Evolutionary conservation across 1,140 invertebrate species (phyloP).

Genomic region (Drosophila ohnishii): DNA sequence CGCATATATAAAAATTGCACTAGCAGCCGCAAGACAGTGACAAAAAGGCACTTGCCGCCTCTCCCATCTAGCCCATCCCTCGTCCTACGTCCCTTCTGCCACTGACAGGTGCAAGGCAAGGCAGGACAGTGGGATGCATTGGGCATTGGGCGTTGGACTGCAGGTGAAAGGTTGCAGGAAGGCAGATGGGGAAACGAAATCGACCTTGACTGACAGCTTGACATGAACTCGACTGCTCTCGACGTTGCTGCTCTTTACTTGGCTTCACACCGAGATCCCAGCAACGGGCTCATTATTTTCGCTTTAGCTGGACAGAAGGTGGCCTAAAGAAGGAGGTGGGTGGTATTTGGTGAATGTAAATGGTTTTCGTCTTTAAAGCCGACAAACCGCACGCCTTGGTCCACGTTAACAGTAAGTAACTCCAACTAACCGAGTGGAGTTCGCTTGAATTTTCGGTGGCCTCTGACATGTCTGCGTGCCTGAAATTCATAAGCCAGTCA

Average conservation of each 20-base stretch:
- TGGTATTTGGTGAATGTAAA: conserved; percentile 25
- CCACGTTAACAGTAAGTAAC: conserved; percentile 36
- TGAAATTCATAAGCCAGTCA: conserved; percentile 45
- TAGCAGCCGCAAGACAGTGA: conserved; percentile 72
- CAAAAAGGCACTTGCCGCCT: conserved; percentile 74
- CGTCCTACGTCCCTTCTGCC: conserved; percentile 25
- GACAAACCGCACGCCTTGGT: conserved; percentile 45
- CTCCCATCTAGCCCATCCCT: not conserved
- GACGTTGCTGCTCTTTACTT: conserved; percentile 53
- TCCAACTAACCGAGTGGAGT: conserved; percentile 18
- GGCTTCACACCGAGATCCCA: conserved; percentile 48
- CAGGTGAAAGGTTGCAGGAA: conserved; percentile 16
- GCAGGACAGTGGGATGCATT: conserved; percentile 11
- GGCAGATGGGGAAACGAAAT: conserved; percentile 62
- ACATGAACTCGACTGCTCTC: conserved; percentile 76
- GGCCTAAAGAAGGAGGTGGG: conserved; percentile 4
- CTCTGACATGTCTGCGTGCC: conserved; percentile 42
- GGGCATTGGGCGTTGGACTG: not conserved
- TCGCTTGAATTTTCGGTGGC: conserved; percentile 15
- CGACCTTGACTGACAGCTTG: conserved; percentile 81
- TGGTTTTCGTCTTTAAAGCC: conserved; percentile 52
- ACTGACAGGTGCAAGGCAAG: conserved; percentile 56
- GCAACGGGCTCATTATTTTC: conserved; percentile 76
- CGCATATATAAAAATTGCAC: conserved; percentile 75
- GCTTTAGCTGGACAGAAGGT: conserved; percentile 69